phyloP scores from a whole-genome alignment of 2,888 invertebrate species.

The Xylota sylvarum region DNA sequence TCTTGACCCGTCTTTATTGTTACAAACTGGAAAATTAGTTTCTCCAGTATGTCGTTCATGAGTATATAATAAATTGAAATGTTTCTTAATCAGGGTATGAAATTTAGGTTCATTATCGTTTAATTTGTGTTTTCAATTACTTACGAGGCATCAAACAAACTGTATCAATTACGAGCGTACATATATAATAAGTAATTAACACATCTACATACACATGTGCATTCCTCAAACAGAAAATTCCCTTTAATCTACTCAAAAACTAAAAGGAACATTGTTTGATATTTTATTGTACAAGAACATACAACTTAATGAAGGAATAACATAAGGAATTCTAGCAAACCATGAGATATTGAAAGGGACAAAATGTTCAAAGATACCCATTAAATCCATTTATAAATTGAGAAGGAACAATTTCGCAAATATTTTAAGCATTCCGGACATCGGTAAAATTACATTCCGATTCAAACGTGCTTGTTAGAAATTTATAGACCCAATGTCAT shows the following conservation, averaged over 20 bases:
- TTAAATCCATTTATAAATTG: conserved; percentile 35
- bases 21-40: neutral
- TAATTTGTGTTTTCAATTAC: neutral
- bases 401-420: conserved; percentile 29
- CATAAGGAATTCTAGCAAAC: conserved; percentile 25
- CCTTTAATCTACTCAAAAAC: conserved; percentile 3
- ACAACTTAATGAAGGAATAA: conserved; percentile 27
- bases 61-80: neutral
- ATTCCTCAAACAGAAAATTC: neutral
- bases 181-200: neutral
- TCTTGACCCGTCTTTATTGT: neutral
- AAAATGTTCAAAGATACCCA: conserved; percentile 27
- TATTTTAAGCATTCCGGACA: conserved; percentile 23
- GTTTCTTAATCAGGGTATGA: neutral
- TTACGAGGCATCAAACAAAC: neutral
- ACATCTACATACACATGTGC: neutral
- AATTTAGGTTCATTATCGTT: neutral
- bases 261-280: conserved; percentile 7
- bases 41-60: neutral
- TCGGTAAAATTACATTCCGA: conserved; percentile 39
- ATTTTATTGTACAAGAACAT: conserved; percentile 3
- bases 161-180: neutral
- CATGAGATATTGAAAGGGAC: conserved; percentile 14
- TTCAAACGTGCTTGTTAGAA: conserved; percentile 29
- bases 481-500: conserved; percentile 5